A percentile compares a stretch with the other conserved stretches of the same genome.
Evolutionary conservation across 1,140 invertebrate genomes (phyloP).

Genomic region (Formica selysi): DNA sequence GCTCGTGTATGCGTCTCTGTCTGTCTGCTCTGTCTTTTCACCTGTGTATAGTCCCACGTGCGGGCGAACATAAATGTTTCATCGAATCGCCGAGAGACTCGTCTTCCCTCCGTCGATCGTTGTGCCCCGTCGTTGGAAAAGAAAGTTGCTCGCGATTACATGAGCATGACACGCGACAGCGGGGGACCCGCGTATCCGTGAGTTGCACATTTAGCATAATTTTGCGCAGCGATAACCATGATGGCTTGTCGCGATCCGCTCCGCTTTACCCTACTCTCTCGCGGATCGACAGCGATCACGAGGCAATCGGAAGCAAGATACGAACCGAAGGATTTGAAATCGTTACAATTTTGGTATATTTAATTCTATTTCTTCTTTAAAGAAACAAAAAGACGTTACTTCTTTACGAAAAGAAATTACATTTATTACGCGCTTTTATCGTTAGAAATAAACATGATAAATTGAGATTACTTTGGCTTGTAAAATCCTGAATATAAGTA

Average conservation of each 20-base stretch:
- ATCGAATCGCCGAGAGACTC: conserved; percentile 79
- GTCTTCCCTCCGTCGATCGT: conserved; percentile 73
- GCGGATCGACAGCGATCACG: not conserved
- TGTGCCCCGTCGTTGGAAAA: conserved; percentile 81
- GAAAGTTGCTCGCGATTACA: conserved; percentile 85
- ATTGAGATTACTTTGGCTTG: not conserved
- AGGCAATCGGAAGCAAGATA: not conserved
- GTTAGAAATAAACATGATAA: not conserved
- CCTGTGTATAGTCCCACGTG: conserved; percentile 22
- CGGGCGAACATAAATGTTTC: conserved; percentile 82
- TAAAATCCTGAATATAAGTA: not conserved
- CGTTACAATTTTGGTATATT: not conserved
- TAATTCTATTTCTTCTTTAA: not conserved
- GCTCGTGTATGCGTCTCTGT: not conserved
- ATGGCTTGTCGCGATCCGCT: not conserved
- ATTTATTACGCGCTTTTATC: not conserved
- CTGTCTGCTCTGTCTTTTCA: conserved; percentile 17
- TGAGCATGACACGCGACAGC: conserved; percentile 71
- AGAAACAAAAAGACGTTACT: no score
- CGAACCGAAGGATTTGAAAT: not conserved
- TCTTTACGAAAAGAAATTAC: not conserved
- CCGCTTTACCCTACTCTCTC: not conserved
- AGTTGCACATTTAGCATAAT: conserved; percentile 59
- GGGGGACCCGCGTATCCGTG: conserved; percentile 65
- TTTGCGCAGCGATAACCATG: conserved; percentile 12